Evolutionary conservation across 2,888 invertebrate species (phyloP), one percentile per base, ranked within the genome.

Genomic region (Pollenia angustigena): DNA sequence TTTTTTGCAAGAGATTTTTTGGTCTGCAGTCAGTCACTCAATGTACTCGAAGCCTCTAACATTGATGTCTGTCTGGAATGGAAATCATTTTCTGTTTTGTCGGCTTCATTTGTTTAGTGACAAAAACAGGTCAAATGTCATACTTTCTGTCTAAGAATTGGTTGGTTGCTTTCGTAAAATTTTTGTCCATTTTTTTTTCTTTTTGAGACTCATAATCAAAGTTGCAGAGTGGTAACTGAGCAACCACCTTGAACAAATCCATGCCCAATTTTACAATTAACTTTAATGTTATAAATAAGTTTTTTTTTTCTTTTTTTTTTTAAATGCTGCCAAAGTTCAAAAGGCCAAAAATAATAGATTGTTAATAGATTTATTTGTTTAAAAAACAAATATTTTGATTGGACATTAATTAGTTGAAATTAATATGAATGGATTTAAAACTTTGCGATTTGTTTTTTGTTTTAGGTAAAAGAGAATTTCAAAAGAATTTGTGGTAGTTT

Each of bases 81-180:
- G 68, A 50, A 80, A 80, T 74, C 52, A 75, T 68, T 32, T 84
- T 85, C 42, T 46, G 72, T 56, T 86, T 75, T 79, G 82, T 74
- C 79, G 78, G 83, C 75, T 64, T 74, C 80, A 74, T 83, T 81
- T 75, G 75, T 84, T 87, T 75, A 78, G 84, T 72, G 84, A 84
- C 84, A 84, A 78, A 87, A 87, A 62, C 81, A 56, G 87, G 84
- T 87, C 87, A 87, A 74, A 84, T 81, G 87, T 84, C 87, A 84
- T 78, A 69, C 66, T 80, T 78, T 87, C 68, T 46, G 83, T 72
- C 66, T 56, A 81, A 83, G 84, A 79, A 79, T 79, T 79, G 74
- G 78, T 84, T 52, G 60, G 52, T 14, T 42, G 79, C 52, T 72
- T 52, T 56, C 44, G 42, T 58, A 78, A 1, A 48, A 11, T 16